Evolutionary conservation across 2,113 vertebrate genomes (phyloP), one percentile per base, ranked within the genome.

Genomic region (Sakesphorus luctuosus): DNA sequence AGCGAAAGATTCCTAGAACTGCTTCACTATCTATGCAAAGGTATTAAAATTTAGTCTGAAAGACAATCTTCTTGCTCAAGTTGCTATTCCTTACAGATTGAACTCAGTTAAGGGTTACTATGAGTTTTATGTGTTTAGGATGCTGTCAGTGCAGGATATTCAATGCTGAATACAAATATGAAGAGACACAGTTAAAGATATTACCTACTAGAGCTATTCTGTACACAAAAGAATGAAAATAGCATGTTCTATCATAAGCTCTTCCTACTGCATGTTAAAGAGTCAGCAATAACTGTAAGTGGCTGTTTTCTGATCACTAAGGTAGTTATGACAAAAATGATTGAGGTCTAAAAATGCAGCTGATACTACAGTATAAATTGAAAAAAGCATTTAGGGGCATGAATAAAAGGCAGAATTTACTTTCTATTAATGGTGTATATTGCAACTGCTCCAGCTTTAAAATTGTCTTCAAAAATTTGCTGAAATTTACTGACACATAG

Each of bases 241-340:
- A 21, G 9, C 53, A 67, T 71, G 53, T 35, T 93, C 94, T 81
- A 87, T 97, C 91, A 94, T 78, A 93, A 84, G 77, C 46, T 65
- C 58, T 89, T 75, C 66, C 31, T 78, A 40, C 75, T 16, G 38
- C 10, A 24, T 55, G 52, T n/a, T 53, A 69, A 92, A 75, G 89
- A 69, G 58, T 80, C 56, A n/a, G 50, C 49, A 87, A 65, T 88
- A 52, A 73, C 5, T 49, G 1, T 20, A 94, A 46, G 13, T 1
- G 7, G 35, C 31, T 53, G 79, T 20, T 24, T 73, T 80, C 58
- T 63, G 47, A 46, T 50, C 38, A 43, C 12, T 47, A 46, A 49
- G 25, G 33, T 72, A n/a, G 38, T 59, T 74, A 62, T 38, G 23
- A 53, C 29, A 75, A 55, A 68, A 92, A 73, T 20, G 12, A 69